Conservation (phyloP, 2,797 vertebrate genomes). For the Clamator glandarius region DNA sequence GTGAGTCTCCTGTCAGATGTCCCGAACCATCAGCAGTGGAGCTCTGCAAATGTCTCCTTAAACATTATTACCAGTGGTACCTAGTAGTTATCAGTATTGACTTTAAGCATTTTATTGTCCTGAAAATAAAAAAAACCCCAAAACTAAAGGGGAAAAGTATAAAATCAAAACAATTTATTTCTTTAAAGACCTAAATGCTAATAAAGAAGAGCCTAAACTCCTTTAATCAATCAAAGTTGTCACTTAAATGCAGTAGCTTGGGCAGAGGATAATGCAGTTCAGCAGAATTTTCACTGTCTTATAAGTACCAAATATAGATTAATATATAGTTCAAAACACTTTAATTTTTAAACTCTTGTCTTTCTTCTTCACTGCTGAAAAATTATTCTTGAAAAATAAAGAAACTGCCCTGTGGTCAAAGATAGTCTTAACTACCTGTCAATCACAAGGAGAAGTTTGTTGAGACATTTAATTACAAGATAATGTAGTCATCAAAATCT, state of each 20-base stretch:
- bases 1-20: not conserved
- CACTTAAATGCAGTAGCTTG: constrained; percentile 18
- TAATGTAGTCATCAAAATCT: constrained; percentile 84
- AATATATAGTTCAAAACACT: constrained; percentile 70
- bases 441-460: constrained; percentile 85
- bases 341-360: constrained; percentile 75
- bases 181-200: constrained; percentile 39
- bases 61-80: not conserved
- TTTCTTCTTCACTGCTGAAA: constrained; percentile 60
- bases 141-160: not conserved
- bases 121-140: constrained; percentile 16
- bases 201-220: constrained; percentile 43
- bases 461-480: constrained; percentile 89
- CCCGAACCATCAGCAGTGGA: not conserved
- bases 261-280: constrained; percentile 43
- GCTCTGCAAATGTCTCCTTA: not conserved
- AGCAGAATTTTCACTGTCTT: constrained; percentile 55
- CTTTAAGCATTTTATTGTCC: not conserved
- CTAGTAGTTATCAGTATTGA: not conserved
- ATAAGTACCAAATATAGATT: constrained; percentile 65
- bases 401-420: constrained; percentile 85
- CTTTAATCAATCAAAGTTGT: constrained; percentile 70
- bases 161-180: constrained; percentile 27
- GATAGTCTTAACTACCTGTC: constrained; percentile 85
- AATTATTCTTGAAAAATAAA: constrained; percentile 80